phyloP scores from a whole-genome alignment of 2,113 vertebrate species.

The Centrocercus urophasianus region DNA sequence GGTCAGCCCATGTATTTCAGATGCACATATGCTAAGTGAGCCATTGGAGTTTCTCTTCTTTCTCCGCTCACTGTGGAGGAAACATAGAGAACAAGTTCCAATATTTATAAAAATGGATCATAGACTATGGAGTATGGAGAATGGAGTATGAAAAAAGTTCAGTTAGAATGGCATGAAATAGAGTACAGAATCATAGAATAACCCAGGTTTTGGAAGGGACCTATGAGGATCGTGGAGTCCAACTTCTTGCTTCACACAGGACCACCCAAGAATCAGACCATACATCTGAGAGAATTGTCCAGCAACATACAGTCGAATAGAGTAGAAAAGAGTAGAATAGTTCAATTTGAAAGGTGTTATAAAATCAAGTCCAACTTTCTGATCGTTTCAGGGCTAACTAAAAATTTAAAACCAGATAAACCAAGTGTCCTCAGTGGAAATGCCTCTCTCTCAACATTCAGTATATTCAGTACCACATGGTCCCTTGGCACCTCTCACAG shows the following conservation, averaged over 20 bases:
- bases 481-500: background rate
- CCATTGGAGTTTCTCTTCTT: background rate
- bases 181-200: background rate
- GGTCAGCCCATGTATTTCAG: background rate
- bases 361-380: background rate
- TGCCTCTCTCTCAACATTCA: background rate
- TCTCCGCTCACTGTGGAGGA: background rate
- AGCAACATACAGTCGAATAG: background rate
- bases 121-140: no score
- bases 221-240: no score
- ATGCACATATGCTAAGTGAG: background rate
- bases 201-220: no score
- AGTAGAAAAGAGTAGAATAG: background rate
- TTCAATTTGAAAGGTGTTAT: background rate
- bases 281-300: no score
- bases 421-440: background rate
- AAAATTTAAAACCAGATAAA: background rate
- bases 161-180: no score
- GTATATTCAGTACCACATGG: background rate
- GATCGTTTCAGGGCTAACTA: background rate
- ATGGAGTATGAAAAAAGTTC: no score
- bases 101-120: no score
- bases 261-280: no score
- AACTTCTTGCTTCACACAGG: no score
- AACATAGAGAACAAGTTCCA: background rate